Evolutionary conservation across 2,797 vertebrate species (phyloP).

Genomic region (Lithobates pipiens): DNA sequence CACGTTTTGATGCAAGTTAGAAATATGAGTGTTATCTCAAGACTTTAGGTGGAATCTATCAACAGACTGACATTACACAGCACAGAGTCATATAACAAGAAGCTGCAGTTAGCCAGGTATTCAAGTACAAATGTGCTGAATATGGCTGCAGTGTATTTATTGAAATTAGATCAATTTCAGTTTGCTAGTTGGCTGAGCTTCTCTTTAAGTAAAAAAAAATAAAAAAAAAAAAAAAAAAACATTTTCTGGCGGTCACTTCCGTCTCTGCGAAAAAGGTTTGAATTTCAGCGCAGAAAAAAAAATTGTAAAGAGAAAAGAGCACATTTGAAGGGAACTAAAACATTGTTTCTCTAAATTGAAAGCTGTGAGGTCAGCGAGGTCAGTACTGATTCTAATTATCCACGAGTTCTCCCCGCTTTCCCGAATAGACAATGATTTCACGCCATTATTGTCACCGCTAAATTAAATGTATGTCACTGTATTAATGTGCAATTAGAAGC

Average conservation of each 20-base stretch:
- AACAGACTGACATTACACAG: no score
- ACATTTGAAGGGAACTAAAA: neutral
- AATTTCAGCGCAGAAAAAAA: neutral
- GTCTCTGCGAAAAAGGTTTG: neutral
- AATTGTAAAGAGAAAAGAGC: neutral
- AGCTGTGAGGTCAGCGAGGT: neutral
- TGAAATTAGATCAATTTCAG: neutral
- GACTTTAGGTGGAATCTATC: no score
- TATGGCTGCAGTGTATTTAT: neutral
- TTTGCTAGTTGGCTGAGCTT: neutral
- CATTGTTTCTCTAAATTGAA: slow-evolving; percentile 1
- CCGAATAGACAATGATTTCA: slow-evolving; percentile 16
- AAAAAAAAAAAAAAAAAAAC: no score
- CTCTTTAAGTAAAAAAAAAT: neutral
- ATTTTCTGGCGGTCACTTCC: neutral
- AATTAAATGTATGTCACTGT: slow-evolving; percentile 8
- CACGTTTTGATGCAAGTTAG: neutral
- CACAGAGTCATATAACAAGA: no score
- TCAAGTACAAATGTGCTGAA: neutral
- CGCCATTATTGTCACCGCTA: slow-evolving; percentile 27
- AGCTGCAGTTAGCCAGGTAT: no score
- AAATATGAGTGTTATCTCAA: neutral
- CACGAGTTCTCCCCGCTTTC: neutral
- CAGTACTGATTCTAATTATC: slow-evolving; percentile 21
- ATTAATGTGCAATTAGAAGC: slow-evolving; percentile 33